phyloP scores from a whole-genome alignment of 2,113 vertebrate genomes.

The Pionites leucogaster region DNA sequence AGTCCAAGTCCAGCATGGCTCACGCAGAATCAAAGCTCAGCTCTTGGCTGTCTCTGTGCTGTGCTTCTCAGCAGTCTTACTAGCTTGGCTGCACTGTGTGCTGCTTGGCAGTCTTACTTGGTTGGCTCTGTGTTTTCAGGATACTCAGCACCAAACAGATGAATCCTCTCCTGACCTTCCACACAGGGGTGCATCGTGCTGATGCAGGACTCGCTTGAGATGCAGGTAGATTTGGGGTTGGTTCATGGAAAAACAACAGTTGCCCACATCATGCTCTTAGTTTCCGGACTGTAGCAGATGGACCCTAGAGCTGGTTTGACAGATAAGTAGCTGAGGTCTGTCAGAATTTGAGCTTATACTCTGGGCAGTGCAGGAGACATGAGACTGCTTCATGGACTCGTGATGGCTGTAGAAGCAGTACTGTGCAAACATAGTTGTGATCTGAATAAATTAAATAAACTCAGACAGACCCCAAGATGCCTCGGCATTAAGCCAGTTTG shows the following conservation, averaged over 20 bases:
- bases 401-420: not conserved
- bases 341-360: not conserved
- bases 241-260: not conserved
- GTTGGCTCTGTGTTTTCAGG: not conserved
- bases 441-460: not conserved
- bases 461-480: not conserved
- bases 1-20: not conserved
- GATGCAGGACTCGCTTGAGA: accelerated
- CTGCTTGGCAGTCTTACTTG: not conserved
- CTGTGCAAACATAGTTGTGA: not conserved
- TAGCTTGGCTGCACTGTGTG: not conserved
- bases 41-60: not conserved
- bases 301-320: not conserved
- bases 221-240: not conserved
- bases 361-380: not conserved
- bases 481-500: not conserved
- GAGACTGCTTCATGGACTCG: not conserved
- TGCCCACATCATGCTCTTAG: not conserved
- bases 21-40: not conserved
- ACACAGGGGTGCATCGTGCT: accelerated
- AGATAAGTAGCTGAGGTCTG: not conserved
- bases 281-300: not conserved
- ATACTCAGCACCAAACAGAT: not conserved
- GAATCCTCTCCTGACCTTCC: not conserved
- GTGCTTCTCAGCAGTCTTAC: not conserved